Base-by-base conservation (phyloP, 2,888 invertebrate species). In the Morinoia aosen region DNA sequence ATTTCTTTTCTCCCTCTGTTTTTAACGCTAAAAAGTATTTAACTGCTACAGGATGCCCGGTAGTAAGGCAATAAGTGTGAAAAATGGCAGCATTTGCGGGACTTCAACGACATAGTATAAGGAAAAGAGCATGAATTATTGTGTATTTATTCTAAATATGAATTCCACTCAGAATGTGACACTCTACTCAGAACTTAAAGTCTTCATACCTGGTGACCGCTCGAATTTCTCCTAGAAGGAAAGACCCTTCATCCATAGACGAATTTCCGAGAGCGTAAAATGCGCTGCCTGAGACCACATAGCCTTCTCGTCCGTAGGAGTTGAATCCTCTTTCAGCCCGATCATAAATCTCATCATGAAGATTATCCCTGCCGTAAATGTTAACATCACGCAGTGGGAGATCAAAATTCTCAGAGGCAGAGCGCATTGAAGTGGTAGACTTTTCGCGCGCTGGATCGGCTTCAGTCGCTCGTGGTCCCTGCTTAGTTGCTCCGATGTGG, bases 161-260 rank as follows among this genome's bases (percentile, higher is more conserved):
- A 90, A 48, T 90, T 90, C 12, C 12, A 90, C 48, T 39, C 40
- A 48, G 40, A 90, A 39, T 40, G 48, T 40, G 19, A 48, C 48
- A 40, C 39, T 12, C 40, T 16, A 48, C 14, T 48, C 39, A 12
- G 39, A 48, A 8, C 39, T 90, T 12, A 11, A 11, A 3, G 40
- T 48, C 90, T 7, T 40, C 95, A n/a, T 93, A 95, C 95, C 95
- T 91, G 19, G 95, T 95, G 25, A 95, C 95, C 40, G 95, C 95
- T 93, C 93, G 91, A n/a, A 93, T 95, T 19, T 91, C 93, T 14
- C 93, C 95, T 11, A 95, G 95, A 25, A 61, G 56, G 58, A 64
- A 56, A 48, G 93, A 48, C 14, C n/a, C 57, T 5, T 57, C 93
- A 11, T 56, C 57, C 11, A 12, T 33, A 48, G 57, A 57, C 57